Percentiles rank a stretch among this genome's conserved stretches.
Conservation (phyloP, 2,113 vertebrate species). For the Upupa epops region DNA sequence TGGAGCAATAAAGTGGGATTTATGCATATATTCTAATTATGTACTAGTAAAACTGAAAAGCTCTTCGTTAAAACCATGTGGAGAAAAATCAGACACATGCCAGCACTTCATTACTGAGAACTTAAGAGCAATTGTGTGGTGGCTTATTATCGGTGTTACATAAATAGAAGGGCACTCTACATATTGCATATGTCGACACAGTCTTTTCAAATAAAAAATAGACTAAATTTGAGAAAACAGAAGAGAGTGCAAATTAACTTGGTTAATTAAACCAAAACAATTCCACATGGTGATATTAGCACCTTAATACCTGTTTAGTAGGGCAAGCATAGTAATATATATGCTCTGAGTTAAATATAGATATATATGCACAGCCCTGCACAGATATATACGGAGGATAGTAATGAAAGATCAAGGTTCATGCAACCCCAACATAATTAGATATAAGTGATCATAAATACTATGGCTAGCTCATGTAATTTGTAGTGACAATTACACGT, state of each 20-base stretch:
- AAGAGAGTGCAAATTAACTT: background rate
- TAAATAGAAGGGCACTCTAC: slow-evolving; percentile 47
- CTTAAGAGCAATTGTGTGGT: slow-evolving; percentile 54
- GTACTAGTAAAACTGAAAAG: slow-evolving; percentile 64
- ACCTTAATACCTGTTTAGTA: slow-evolving; percentile 4
- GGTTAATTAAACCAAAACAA: slow-evolving; percentile 21
- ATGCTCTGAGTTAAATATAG: background rate
- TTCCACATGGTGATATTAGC: background rate
- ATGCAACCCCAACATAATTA: background rate
- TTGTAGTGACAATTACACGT: background rate
- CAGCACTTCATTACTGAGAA: slow-evolving; percentile 62
- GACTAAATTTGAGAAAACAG: slow-evolving; percentile 18
- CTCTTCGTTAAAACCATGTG: slow-evolving; percentile 54
- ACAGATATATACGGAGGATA: background rate
- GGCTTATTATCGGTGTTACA: slow-evolving; percentile 43
- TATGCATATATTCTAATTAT: slow-evolving; percentile 68
- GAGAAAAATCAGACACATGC: slow-evolving; percentile 59
- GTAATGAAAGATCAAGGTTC: background rate
- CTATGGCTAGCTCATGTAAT: background rate
- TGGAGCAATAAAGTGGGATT: slow-evolving; percentile 55
- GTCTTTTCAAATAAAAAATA: slow-evolving; percentile 21
- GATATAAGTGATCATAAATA: background rate
- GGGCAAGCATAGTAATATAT: background rate
- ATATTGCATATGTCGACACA: slow-evolving; percentile 1
- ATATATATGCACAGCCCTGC: background rate